Percentiles rank a stretch among this genome's conserved stretches.
Conservation (phyloP, 1,140 invertebrate genomes). For the Caligus rogercresseyi region DNA sequence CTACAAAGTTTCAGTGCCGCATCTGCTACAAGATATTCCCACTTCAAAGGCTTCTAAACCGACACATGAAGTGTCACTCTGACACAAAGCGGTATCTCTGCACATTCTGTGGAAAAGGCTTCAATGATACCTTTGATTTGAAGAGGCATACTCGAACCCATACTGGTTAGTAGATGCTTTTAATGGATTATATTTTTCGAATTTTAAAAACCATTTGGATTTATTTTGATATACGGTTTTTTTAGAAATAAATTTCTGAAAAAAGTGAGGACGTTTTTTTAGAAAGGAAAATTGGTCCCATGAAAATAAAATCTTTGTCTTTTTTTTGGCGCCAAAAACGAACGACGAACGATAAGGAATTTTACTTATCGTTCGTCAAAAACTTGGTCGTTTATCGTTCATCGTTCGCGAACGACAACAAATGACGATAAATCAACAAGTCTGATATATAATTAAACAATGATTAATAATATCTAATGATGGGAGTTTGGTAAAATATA, state of each 20-base stretch:
- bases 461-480: neutral
- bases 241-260: no score
- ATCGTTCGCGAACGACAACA: no score
- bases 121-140: constrained; percentile 98
- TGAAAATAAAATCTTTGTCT: no score
- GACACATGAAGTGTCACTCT: constrained; percentile 98
- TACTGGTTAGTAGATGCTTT: constrained; percentile 47
- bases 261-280: no score
- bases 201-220: neutral
- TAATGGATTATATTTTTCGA: neutral
- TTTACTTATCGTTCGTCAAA: no score
- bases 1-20: constrained; percentile 26
- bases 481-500: no score
- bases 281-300: no score
- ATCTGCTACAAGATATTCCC: constrained; percentile 86
- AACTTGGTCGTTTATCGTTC: no score
- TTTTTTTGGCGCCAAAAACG: no score
- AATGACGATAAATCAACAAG: no score
- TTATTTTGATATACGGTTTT: neutral
- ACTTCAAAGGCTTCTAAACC: constrained; percentile 81
- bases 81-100: constrained; percentile 96
- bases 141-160: constrained; percentile 97
- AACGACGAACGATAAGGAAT: no score
- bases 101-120: constrained; percentile 97
- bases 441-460: neutral